These are phyloP conservation scores for Gymnogyps californianus DNA, from an alignment of 2,113 vertebrate genomes.

Conservation along the genomic window DNA sequence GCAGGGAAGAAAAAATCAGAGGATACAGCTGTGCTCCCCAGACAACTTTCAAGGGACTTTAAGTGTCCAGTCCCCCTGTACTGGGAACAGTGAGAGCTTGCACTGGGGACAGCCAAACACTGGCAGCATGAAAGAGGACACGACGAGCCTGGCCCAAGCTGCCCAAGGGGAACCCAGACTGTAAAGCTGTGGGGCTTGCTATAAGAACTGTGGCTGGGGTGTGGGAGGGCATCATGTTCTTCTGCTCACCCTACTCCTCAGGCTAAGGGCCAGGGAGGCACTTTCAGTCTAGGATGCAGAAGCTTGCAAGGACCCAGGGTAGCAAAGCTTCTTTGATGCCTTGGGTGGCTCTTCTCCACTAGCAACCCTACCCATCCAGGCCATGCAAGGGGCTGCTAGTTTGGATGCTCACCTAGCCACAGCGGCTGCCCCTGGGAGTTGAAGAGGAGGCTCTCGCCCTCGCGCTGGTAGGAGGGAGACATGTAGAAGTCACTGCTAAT, in stretches of 20 bases:
- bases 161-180: neutral
- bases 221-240: neutral
- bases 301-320: neutral
- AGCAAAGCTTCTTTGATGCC: neutral
- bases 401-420: slow-evolving; percentile 86
- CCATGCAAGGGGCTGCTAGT: neutral
- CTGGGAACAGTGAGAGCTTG: neutral
- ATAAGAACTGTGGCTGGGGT: neutral
- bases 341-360: neutral
- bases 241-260: neutral
- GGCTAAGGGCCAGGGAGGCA: neutral
- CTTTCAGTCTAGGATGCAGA: neutral
- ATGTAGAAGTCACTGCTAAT: slow-evolving; percentile 95
- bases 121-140: neutral
- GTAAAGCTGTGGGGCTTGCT: neutral
- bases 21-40: neutral
- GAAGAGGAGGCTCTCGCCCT: slow-evolving; percentile 93
- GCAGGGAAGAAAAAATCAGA: neutral
- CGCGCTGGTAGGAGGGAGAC: slow-evolving; percentile 89
- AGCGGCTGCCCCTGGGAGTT: slow-evolving; percentile 94
- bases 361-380: neutral
- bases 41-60: neutral
- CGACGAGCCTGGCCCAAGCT: neutral
- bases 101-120: neutral
- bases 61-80: neutral